A percentile compares a stretch with the other conserved stretches of the same genome.
These are phyloP conservation scores for Cyaniris semiargus DNA, from an alignment of 2,888 invertebrate genomes.

Conservation along the genomic window DNA sequence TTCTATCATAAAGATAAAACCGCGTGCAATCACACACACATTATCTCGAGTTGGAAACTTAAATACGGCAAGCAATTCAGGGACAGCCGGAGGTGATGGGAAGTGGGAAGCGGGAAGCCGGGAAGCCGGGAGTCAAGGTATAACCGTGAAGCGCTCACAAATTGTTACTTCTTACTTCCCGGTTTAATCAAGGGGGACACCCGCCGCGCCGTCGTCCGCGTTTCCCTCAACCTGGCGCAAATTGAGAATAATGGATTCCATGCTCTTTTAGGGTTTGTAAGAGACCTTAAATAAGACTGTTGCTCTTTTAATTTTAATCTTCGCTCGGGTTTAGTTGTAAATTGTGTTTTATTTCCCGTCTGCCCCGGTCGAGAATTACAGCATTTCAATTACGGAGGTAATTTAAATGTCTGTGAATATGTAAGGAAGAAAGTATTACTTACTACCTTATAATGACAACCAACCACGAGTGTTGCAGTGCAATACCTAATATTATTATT, in stretches of 20 bases:
- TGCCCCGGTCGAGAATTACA: neutral
- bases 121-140: neutral
- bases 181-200: conserved; percentile 80
- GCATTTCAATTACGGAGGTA: neutral
- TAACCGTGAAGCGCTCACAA: conserved; percentile 60
- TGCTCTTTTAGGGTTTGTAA: conserved; percentile 60
- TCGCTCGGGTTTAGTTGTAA: conserved; percentile 30
- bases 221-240: conserved; percentile 69
- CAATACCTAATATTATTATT: too few relatives aligned
- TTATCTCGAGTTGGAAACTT: conserved; percentile 24
- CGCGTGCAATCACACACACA: conserved; percentile 21
- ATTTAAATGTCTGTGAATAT: neutral
- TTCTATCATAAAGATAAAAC: conserved; percentile 1
- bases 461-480: too few relatives aligned
- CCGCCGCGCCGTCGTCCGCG: conserved; percentile 66
- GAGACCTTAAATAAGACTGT: conserved; percentile 30
- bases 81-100: conserved; percentile 51
- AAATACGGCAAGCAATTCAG: conserved; percentile 50
- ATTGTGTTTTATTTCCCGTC: conserved; percentile 19
- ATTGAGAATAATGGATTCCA: conserved; percentile 77
- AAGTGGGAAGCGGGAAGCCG: conserved; percentile 32
- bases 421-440: too few relatives aligned
- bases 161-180: conserved; percentile 72
- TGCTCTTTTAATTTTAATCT: conserved; percentile 22
- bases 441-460: too few relatives aligned